phyloP scores from a whole-genome alignment of 2,888 invertebrate species.

The Apotomis betuletana region DNA sequence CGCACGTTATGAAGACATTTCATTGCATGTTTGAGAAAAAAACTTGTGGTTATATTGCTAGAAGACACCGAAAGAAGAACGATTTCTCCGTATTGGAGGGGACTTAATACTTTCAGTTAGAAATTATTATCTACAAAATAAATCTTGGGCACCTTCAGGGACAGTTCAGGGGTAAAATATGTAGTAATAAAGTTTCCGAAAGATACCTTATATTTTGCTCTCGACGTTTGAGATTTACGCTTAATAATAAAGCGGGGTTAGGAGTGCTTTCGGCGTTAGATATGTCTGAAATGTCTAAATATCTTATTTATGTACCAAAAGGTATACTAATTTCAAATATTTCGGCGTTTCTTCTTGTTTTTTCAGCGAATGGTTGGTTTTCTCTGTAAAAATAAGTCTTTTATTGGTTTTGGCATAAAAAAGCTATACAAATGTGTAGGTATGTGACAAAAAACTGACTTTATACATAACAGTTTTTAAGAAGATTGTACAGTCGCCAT shows the following conservation, averaged over 20 bases:
- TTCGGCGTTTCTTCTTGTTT: too few relatives aligned
- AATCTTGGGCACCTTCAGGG: conserved; percentile 21
- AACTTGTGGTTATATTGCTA: too few relatives aligned
- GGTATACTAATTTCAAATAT: neutral
- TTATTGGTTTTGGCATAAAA: too few relatives aligned
- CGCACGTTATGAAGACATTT: too few relatives aligned
- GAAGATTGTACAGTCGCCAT: too few relatives aligned
- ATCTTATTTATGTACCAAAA: neutral
- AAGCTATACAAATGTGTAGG: too few relatives aligned
- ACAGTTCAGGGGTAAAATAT: conserved; percentile 18
- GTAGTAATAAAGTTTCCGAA: conserved; percentile 26
- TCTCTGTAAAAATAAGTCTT: too few relatives aligned
- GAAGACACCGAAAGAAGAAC: too few relatives aligned
- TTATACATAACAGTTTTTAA: too few relatives aligned
- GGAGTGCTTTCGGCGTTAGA: neutral
- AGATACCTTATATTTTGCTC: conserved; percentile 25
- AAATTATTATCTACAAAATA: conserved; percentile 27
- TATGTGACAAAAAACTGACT: too few relatives aligned
- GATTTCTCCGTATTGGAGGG: neutral
- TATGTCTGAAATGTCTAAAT: neutral
- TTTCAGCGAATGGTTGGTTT: too few relatives aligned
- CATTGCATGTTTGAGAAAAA: too few relatives aligned
- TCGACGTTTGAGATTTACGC: conserved; percentile 19
- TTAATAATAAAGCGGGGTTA: conserved; percentile 18
- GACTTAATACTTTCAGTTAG: neutral